Percentiles rank a stretch among this genome's conserved stretches.
phyloP scores from a whole-genome alignment of 1,140 invertebrate species.

The Gerris buenoi region DNA sequence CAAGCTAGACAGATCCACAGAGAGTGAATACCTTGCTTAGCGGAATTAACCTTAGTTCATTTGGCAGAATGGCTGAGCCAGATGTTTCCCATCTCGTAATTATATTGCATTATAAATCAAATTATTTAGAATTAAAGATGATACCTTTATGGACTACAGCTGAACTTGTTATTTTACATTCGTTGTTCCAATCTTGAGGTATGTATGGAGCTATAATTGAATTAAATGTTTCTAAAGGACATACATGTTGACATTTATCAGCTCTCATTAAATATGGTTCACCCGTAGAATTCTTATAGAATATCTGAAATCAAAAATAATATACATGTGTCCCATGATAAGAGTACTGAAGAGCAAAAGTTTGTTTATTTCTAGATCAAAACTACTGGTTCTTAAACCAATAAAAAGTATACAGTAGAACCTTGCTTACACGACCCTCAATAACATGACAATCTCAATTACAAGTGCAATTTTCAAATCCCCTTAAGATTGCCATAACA shows the following conservation, averaged over 20 bases:
- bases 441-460: background rate
- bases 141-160: too few relatives aligned
- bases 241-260: background rate
- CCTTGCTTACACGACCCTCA: background rate
- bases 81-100: too few relatives aligned
- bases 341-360: too few relatives aligned
- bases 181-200: background rate
- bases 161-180: background rate
- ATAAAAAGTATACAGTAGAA: background rate
- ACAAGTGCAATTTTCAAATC: background rate
- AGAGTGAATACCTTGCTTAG: too few relatives aligned
- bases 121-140: too few relatives aligned
- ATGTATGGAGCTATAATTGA: background rate
- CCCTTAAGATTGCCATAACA: background rate
- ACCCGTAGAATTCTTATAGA: background rate
- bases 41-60: too few relatives aligned
- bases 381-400: background rate
- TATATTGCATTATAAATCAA: too few relatives aligned
- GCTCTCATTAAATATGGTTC: background rate
- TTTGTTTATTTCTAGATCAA: too few relatives aligned
- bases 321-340: background rate
- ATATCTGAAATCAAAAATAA: background rate
- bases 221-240: background rate
- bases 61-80: too few relatives aligned
- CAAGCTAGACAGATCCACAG: too few relatives aligned